These are phyloP conservation scores for Lasioglossum baleicum DNA, from an alignment of 1,140 invertebrate species.

Conservation along the genomic window DNA sequence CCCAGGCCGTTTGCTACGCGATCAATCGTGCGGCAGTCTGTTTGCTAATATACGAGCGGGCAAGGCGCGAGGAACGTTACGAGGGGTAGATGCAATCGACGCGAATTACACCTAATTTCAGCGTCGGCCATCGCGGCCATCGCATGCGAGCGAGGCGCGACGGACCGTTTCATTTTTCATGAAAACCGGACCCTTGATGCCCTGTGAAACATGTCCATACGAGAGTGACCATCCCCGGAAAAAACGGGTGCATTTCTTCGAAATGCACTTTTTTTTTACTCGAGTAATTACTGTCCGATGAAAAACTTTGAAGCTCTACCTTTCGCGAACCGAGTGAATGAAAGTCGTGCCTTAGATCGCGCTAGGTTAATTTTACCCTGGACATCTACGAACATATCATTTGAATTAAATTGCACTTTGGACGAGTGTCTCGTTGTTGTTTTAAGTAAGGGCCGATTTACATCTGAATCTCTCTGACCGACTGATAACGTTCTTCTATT, in stretches of 20 bases:
- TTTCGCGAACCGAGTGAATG: too few species aligned
- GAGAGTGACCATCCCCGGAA: neutral
- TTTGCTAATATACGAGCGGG: conserved; percentile 35
- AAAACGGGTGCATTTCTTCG: neutral
- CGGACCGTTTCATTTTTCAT: conserved; percentile 54
- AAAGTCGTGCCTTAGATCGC: too few species aligned
- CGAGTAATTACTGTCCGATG: neutral
- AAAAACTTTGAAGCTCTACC: neutral
- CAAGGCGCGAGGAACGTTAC: conserved; percentile 32
- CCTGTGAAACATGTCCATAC: conserved; percentile 2
- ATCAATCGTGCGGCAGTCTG: conserved; percentile 1
- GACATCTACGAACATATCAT: too few species aligned
- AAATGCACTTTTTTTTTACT: neutral
- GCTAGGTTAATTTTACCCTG: too few species aligned
- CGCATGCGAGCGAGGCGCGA: conserved; percentile 51
- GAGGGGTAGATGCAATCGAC: conserved; percentile 72
- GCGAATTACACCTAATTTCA: conserved; percentile 75
- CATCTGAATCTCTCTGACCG: too few species aligned
- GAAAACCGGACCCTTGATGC: neutral
- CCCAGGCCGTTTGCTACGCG: neutral
- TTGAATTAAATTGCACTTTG: too few species aligned
- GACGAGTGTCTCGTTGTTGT: too few species aligned
- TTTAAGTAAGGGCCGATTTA: too few species aligned
- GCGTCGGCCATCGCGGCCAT: conserved; percentile 56
- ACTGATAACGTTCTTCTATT: too few species aligned